These are phyloP conservation scores for Exaiptasia diaphana DNA, from an alignment of 64 coral and sea anemone genomes.

Conservation along the genomic window DNA sequence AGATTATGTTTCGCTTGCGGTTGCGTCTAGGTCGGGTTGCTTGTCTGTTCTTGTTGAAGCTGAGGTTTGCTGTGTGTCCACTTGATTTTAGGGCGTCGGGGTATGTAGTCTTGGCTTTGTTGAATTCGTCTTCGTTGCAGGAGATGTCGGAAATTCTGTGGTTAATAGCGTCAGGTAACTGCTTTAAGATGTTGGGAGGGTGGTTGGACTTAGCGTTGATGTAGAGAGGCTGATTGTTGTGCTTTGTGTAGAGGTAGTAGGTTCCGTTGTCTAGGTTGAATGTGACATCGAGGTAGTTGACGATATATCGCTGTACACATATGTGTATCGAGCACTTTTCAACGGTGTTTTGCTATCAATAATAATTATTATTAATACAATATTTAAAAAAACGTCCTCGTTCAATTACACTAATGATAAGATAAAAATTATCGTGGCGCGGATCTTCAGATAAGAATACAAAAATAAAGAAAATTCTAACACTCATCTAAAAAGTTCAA, in stretches of 20 bases:
- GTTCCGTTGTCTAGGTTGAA: not conserved
- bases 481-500: too few relatives aligned
- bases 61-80: not conserved
- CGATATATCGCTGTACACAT: too few relatives aligned
- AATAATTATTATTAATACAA: too few relatives aligned
- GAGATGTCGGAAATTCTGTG: not conserved
- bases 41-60: not conserved
- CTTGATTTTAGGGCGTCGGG: not conserved
- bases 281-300: not conserved
- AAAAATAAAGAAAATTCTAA: too few relatives aligned
- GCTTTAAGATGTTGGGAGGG: slow-evolving; percentile 11
- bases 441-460: too few relatives aligned
- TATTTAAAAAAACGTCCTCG: too few relatives aligned
- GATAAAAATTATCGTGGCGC: too few relatives aligned
- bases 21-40: not conserved
- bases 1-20: not conserved
- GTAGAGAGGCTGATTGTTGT: slow-evolving; percentile 23
- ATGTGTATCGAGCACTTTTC: too few relatives aligned
- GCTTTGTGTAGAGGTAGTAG: slow-evolving; percentile 39
- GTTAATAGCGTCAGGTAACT: slow-evolving; percentile 15
- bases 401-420: too few relatives aligned
- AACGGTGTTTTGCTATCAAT: too few relatives aligned
- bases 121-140: not conserved
- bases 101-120: not conserved
- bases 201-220: slow-evolving; percentile 29